Conservation (phyloP, 2,888 invertebrate genomes). For the Lycaena phlaeas region DNA sequence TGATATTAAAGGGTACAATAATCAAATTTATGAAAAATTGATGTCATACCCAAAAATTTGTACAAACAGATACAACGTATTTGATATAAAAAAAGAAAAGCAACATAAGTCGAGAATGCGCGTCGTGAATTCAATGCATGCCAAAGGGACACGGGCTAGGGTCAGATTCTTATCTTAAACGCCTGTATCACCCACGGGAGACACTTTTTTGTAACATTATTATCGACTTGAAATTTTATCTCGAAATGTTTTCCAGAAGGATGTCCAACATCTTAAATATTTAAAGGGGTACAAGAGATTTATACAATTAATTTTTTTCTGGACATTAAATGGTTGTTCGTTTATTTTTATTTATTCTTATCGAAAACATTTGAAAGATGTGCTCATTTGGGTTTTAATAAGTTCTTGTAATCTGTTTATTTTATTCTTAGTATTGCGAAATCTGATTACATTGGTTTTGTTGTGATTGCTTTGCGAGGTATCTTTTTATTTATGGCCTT, state of each 20-base stretch:
- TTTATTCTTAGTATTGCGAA: not conserved
- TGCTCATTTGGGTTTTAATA: conserved; percentile 6
- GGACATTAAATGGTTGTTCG: not conserved
- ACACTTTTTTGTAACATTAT: conserved; percentile 67
- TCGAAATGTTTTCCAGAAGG: conserved; percentile 33
- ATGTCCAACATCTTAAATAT: conserved; percentile 18
- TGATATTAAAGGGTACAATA: too few species aligned
- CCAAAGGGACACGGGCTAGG: conserved; percentile 51
- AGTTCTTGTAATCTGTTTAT: not conserved
- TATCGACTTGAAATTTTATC: conserved; percentile 53
- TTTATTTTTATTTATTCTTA: conserved; percentile 1
- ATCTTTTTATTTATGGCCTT: too few species aligned
- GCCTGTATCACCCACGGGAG: conserved; percentile 68
- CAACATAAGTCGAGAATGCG: conserved; percentile 46
- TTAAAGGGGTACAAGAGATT: conserved; percentile 19
- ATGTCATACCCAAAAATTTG: too few species aligned
- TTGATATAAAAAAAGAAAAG: conserved; percentile 17
- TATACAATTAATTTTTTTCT: conserved; percentile 5
- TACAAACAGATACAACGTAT: too few species aligned
- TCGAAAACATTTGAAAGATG: conserved; percentile 5
- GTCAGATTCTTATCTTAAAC: conserved; percentile 71
- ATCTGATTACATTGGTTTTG: not conserved
- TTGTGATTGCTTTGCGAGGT: conserved; percentile 5
- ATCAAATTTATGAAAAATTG: too few species aligned
- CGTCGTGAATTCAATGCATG: conserved; percentile 64